Evolutionary conservation across 2,113 vertebrate species (phyloP).

Genomic region (Epinephelus fuscoguttatus): DNA sequence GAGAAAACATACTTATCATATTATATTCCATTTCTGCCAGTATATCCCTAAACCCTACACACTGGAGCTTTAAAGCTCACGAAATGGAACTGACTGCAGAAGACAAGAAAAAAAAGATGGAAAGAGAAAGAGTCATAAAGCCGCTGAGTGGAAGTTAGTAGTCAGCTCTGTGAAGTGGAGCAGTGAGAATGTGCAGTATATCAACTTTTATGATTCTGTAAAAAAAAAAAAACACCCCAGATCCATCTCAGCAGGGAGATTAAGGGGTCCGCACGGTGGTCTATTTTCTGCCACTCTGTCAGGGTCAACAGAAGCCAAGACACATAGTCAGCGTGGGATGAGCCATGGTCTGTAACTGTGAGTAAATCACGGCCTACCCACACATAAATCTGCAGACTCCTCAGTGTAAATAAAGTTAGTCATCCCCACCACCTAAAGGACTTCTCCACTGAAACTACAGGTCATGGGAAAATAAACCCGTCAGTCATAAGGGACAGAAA

Average conservation of each 20-base stretch:
- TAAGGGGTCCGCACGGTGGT: slow-evolving; percentile 7
- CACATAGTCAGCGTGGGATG: slow-evolving; percentile 42
- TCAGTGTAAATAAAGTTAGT: slow-evolving; percentile 41
- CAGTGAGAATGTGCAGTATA: slow-evolving; percentile 27
- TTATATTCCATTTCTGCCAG: too few species aligned
- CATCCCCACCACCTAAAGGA: slow-evolving; percentile 24
- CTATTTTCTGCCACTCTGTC: slow-evolving; percentile 37
- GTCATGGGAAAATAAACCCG: slow-evolving; percentile 34
- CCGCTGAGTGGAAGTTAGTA: slow-evolving; percentile 2
- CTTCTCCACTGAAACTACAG: slow-evolving; percentile 6
- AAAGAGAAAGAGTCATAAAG: slow-evolving; percentile 23
- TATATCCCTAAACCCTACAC: too few species aligned
- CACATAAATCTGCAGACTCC: slow-evolving; percentile 41
- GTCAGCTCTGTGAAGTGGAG: slow-evolving; percentile 41
- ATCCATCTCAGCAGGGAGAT: slow-evolving; percentile 23
- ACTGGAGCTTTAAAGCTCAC: not conserved
- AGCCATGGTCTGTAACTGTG: slow-evolving; percentile 12
- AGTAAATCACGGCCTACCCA: slow-evolving; percentile 48
- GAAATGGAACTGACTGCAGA: slow-evolving; percentile 1
- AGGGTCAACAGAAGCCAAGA: slow-evolving; percentile 50
- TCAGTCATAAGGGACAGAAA: not conserved
- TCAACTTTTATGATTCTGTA: slow-evolving; percentile 58
- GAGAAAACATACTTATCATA: too few species aligned
- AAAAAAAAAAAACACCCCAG: slow-evolving; percentile 20
- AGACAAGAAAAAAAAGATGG: not conserved